Conservation (phyloP, 1,140 invertebrate species). For the Adelges cooleyi region DNA sequence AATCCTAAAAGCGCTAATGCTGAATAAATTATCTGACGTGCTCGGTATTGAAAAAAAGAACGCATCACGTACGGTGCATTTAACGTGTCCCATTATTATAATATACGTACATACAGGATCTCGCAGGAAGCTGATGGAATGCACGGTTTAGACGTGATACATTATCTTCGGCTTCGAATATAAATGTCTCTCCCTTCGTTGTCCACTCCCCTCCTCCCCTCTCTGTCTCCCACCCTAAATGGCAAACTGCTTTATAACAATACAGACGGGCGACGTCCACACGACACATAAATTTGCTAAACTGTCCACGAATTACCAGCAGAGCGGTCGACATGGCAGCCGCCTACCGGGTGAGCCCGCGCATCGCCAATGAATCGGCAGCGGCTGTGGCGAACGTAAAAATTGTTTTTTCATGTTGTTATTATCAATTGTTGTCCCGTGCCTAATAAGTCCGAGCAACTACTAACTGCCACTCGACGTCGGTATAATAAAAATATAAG, state of each 20-base stretch:
- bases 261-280: no score
- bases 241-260: background rate
- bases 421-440: no score
- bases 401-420: no score
- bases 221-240: background rate
- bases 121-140: slow-evolving; percentile 1
- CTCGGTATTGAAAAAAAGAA: background rate
- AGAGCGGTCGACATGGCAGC: no score
- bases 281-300: background rate
- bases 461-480: no score
- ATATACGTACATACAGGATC: background rate
- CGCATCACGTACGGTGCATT: background rate
- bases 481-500: no score
- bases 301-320: background rate
- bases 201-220: background rate
- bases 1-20: slow-evolving; percentile 20
- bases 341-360: no score
- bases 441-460: no score
- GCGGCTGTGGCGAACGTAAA: no score
- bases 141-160: background rate
- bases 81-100: background rate
- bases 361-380: no score
- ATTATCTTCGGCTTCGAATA: background rate
- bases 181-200: background rate
- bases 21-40: slow-evolving; percentile 15